Percentiles rank a stretch among this genome's conserved stretches.
Conservation (phyloP, 64 coral and sea anemone genomes). For the Montipora sp. region DNA sequence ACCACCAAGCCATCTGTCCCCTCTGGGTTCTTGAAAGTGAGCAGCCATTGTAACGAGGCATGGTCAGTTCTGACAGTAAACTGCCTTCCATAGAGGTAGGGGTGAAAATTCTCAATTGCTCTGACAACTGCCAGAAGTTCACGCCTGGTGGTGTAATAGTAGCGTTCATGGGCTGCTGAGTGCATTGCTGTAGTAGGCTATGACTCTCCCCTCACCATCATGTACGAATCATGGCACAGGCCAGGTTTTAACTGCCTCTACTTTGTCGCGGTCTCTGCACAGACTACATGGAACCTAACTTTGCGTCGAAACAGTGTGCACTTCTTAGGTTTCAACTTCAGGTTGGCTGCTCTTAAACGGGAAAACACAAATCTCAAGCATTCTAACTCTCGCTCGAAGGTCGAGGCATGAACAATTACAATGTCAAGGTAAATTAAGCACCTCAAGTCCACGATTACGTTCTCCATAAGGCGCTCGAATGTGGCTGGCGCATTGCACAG, state of each 20-base stretch:
- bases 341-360: slow-evolving; percentile 9
- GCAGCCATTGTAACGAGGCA: no score
- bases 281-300: slow-evolving; percentile 51
- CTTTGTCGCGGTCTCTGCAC: slow-evolving; percentile 48
- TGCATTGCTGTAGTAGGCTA: not conserved
- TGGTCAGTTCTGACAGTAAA: no score
- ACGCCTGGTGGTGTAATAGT: no score
- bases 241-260: slow-evolving; percentile 45
- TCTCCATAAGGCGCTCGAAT: slow-evolving; percentile 63
- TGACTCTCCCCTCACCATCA: slow-evolving; percentile 42
- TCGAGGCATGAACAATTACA: slow-evolving; percentile 42
- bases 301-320: slow-evolving; percentile 40
- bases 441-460: not conserved
- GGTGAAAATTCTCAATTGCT: no score
- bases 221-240: slow-evolving; percentile 30
- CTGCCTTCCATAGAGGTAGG: no score
- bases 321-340: slow-evolving; percentile 67
- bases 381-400: slow-evolving; percentile 26
- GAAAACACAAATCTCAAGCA: slow-evolving; percentile 7
- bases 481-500: slow-evolving; percentile 32
- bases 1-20: no score
- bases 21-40: no score
- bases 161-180: no score
- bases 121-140: no score
- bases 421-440: slow-evolving; percentile 50